These are phyloP conservation scores for Mesaphorura yosii DNA, from an alignment of 1,140 invertebrate genomes.

Conservation along the genomic window DNA sequence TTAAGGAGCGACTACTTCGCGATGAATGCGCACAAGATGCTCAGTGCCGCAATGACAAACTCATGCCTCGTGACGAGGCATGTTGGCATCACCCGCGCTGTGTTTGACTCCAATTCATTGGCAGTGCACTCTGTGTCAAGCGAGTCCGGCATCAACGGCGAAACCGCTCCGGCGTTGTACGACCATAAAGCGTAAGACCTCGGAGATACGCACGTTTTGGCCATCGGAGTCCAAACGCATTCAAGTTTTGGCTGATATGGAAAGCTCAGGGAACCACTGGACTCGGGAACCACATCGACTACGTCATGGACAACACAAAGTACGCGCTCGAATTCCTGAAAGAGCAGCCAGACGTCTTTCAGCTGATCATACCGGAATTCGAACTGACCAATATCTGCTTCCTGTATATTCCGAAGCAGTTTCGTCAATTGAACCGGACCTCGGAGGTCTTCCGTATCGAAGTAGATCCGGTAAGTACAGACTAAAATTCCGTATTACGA, in stretches of 20 bases:
- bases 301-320: too few relatives aligned
- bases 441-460: too few relatives aligned
- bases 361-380: background rate
- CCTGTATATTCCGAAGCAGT: background rate
- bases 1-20: constrained; percentile 5
- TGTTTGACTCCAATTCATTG: background rate
- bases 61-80: constrained; percentile 3
- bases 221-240: constrained; percentile 1
- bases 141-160: background rate
- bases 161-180: too few relatives aligned
- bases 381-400: background rate
- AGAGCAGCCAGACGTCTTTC: too few relatives aligned
- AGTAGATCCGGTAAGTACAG: too few relatives aligned
- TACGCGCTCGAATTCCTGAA: too few relatives aligned
- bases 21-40: background rate
- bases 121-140: background rate
- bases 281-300: too few relatives aligned
- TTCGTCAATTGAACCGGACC: too few relatives aligned
- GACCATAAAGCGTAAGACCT: constrained; percentile 71
- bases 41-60: background rate
- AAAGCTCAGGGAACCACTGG: constrained; percentile 1
- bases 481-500: too few relatives aligned
- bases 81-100: background rate
- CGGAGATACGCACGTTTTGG: constrained; percentile 85
- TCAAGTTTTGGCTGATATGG: background rate